Evolutionary conservation across 2,888 invertebrate genomes (phyloP).

Genomic region (Palloptera scutellata): DNA sequence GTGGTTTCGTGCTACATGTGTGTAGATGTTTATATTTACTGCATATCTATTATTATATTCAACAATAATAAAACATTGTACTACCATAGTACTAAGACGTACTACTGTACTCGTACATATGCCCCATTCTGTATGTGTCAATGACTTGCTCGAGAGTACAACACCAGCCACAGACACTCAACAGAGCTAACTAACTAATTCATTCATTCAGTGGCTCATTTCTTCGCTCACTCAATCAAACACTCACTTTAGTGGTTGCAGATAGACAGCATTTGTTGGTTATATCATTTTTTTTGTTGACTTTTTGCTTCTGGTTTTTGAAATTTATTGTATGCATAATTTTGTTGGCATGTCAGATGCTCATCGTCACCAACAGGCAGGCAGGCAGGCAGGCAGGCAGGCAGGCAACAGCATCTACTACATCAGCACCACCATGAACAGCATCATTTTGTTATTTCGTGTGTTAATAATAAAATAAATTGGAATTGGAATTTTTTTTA

Average conservation of each 20-base stretch:
- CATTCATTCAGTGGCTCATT: slow-evolving; percentile 3
- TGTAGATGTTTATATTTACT: no score
- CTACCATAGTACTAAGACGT: not conserved
- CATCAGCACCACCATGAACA: not conserved
- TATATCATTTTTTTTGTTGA: not conserved
- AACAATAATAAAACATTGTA: no score
- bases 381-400: no score
- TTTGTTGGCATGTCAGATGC: slow-evolving; percentile 2
- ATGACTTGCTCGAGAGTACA: not conserved
- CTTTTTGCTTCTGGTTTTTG: not conserved
- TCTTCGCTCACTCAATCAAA: not conserved
- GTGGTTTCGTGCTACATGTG: no score
- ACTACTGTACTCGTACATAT: not conserved
- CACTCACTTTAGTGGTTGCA: not conserved
- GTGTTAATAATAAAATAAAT: no score
- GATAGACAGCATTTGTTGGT: not conserved
- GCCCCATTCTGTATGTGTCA: no score
- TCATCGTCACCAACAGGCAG: not conserved
- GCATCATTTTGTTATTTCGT: no score
- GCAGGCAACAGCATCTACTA: no score
- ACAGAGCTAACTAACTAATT: not conserved
- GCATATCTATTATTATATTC: no score
- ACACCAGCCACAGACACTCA: not conserved
- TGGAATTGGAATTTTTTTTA: no score
- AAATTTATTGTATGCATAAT: not conserved